Evolutionary conservation across 2,113 vertebrate species (phyloP).

Genomic region (Lichenostomus cassidix): DNA sequence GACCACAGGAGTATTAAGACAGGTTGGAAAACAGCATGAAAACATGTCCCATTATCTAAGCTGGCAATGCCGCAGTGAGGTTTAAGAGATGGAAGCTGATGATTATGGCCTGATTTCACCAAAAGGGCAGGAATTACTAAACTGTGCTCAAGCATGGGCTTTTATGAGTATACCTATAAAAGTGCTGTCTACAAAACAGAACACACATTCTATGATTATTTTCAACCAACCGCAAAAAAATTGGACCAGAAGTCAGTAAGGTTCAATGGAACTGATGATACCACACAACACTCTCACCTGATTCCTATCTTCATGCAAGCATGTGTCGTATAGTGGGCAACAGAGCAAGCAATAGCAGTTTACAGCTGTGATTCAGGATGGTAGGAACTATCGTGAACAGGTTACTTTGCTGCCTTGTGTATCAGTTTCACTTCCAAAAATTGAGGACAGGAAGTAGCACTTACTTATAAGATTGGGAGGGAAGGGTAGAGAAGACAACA

Average conservation of each 20-base stretch:
- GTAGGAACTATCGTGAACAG: neutral
- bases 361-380: neutral
- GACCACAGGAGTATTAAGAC: neutral
- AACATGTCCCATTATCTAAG: neutral
- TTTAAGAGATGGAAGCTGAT: neutral
- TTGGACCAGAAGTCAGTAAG: neutral
- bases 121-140: neutral
- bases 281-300: neutral
- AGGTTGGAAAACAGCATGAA: neutral
- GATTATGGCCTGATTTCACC: neutral
- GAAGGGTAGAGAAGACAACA: neutral
- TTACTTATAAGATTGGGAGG: fast-evolving
- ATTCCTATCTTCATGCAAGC: neutral
- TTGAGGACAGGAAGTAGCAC: neutral
- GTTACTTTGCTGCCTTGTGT: neutral
- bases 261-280: neutral
- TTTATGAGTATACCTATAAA: neutral
- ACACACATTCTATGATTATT: neutral
- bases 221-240: neutral
- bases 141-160: neutral
- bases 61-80: neutral
- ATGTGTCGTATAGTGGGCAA: neutral
- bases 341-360: neutral
- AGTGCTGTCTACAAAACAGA: neutral
- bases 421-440: neutral